Evolutionary conservation across 2,113 vertebrate species (phyloP).

Genomic region (Menidia beryllina): DNA sequence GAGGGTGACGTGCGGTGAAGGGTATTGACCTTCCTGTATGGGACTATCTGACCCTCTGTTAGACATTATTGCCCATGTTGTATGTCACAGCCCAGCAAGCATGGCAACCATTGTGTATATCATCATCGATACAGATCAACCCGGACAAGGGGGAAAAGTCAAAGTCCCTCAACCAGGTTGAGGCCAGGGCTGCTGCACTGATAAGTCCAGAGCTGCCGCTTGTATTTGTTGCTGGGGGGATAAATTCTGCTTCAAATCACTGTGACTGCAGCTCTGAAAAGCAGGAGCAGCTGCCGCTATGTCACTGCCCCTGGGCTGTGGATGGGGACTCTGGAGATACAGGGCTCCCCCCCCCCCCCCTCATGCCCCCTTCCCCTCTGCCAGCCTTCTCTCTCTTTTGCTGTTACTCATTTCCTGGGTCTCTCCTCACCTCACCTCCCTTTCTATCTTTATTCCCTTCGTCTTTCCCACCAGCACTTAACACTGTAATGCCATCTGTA

Average conservation of each 20-base stretch:
- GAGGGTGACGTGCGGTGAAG: constrained; percentile 21
- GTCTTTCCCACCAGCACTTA: constrained; percentile 41
- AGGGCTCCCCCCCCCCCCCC: constrained; percentile 10
- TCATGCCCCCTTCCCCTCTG: constrained; percentile 1
- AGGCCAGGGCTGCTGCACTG: constrained; percentile 44
- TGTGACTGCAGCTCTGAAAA: constrained; percentile 32
- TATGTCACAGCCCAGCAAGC: constrained; percentile 34
- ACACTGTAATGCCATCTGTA: too few relatives aligned
- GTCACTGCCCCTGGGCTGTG: constrained; percentile 56
- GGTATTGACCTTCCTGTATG: constrained; percentile 50
- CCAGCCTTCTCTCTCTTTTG: background rate
- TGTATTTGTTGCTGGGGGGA: constrained; percentile 43
- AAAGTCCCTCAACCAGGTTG: constrained; percentile 21
- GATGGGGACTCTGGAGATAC: constrained; percentile 36
- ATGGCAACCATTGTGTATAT: constrained; percentile 50
- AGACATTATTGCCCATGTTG: constrained; percentile 46
- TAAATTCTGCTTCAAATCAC: constrained; percentile 32
- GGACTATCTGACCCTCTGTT: constrained; percentile 46
- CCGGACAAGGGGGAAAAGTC: constrained; percentile 39
- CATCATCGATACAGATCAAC: constrained; percentile 57
- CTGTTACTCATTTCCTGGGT: constrained; percentile 27
- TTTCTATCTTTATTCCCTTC: constrained; percentile 7
- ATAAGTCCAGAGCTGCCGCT: constrained; percentile 49
- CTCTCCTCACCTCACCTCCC: constrained; percentile 36
- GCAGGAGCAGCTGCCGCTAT: constrained; percentile 66